Base-by-base conservation (phyloP, 1,140 invertebrate species). In the Listronotus oregonensis region DNA sequence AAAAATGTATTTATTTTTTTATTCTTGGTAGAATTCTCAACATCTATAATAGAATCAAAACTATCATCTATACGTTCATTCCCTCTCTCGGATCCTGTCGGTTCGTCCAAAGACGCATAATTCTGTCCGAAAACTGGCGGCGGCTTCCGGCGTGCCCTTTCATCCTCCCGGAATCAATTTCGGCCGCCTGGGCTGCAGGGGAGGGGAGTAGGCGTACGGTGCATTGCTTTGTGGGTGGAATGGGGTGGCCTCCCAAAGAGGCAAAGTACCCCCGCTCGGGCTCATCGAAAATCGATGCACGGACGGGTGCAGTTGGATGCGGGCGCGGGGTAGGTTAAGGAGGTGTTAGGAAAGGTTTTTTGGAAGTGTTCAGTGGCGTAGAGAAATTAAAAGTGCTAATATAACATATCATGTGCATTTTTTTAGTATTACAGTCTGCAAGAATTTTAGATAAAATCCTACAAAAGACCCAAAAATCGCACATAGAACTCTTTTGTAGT, bases 261-360 rank as follows among this genome's bases (percentile, higher is more conserved):
- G 59, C 18, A 27, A 18, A 42, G 47, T 15, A 17, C 40, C 55
- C 43, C 17, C 49, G 49, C 59, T 51, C 59, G 51, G 51, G 50
- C 50, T 63, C 60, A 63, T 63, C 60, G 60, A 63, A 63, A 63
- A 63, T 63, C 60, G 60, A 63, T 63, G 50, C 60, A 18, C 51
- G 51, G 60, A 55, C 60, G 60, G 60, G 60, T 63, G 60, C 60
- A 63, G 60, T 63, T 34, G 60, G 60, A 63, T 55, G 60, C 50
- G 50, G 60, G 60, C 50, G 60, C 27, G 40, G 51, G 60, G 51
- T 47, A 47, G 17, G 60, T 63, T 63, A 63, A 63, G 60, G 60
- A 63, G 60, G 60, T 63, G 60, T 63, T 63, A 47, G 60, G 51
- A 47, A 63, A 63, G 60, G 60, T 63, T 63, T 63, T 63, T 63